These are phyloP conservation scores for Rosalia funebris DNA, from an alignment of 2,888 invertebrate species.

Conservation along the genomic window DNA sequence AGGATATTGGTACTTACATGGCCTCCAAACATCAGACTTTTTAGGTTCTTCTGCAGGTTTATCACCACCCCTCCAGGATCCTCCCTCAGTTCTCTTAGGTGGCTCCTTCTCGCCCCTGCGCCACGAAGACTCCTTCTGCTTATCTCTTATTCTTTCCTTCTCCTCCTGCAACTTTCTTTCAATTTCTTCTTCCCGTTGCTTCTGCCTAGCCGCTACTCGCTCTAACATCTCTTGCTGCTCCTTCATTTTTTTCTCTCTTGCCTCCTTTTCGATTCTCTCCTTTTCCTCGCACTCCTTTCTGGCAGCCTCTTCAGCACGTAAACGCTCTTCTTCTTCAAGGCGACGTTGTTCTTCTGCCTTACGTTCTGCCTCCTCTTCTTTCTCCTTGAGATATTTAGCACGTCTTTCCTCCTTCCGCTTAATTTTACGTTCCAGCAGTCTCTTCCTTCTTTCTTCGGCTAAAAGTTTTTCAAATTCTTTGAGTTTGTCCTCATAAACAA, in stretches of 20 bases:
- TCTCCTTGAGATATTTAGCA: conserved; percentile 74
- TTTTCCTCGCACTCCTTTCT: conserved; percentile 68
- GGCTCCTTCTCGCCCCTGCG: conserved; percentile 36
- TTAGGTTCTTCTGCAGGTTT: conserved; percentile 43
- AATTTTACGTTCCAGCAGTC: conserved; percentile 73
- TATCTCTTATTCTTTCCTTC: conserved; percentile 31
- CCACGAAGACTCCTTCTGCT: conserved; percentile 42
- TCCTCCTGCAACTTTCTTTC: conserved; percentile 44
- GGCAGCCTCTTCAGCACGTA: conserved; percentile 66
- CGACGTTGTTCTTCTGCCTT: conserved; percentile 73
- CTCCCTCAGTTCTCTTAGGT: conserved; percentile 26
- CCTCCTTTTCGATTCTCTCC: conserved; percentile 70
- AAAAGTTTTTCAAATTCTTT: conserved; percentile 77
- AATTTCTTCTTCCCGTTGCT: conserved; percentile 78
- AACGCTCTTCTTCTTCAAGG: conserved; percentile 67
- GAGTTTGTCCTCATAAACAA: conserved; percentile 70
- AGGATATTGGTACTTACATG: too few species aligned
- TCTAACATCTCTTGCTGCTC: conserved; percentile 76
- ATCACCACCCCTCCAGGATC: conserved; percentile 22
- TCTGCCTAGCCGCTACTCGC: conserved; percentile 71
- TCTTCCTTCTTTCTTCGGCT: conserved; percentile 73
- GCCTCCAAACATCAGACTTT: conserved; percentile 52
- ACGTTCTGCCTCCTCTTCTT: conserved; percentile 74
- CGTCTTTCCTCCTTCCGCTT: conserved; percentile 74
- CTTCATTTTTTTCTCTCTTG: conserved; percentile 68